Percentiles rank a stretch among this genome's conserved stretches.
These are phyloP conservation scores for Sitodiplosis mosellana DNA, from an alignment of 1,140 invertebrate species.

Conservation along the genomic window DNA sequence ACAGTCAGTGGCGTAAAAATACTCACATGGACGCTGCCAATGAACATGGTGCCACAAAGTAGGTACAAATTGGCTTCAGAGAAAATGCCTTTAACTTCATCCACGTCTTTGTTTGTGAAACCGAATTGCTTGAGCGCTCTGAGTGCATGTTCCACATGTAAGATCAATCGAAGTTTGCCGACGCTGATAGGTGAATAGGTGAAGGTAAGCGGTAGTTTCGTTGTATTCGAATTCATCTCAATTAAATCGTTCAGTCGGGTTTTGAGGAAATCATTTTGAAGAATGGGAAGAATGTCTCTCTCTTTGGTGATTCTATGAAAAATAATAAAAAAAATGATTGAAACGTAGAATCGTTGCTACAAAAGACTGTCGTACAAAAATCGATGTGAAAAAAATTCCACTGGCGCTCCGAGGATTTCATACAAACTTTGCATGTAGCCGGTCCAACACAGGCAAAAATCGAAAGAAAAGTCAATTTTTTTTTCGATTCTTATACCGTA, in stretches of 20 bases:
- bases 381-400: too few relatives aligned
- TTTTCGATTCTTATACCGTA: too few relatives aligned
- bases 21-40: constrained; percentile 86
- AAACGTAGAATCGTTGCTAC: too few relatives aligned
- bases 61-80: constrained; percentile 89
- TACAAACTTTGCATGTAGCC: not conserved
- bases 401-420: too few relatives aligned
- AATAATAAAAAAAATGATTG: too few relatives aligned
- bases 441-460: not conserved
- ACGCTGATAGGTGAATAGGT: constrained; percentile 43
- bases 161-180: constrained; percentile 51
- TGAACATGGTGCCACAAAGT: constrained; percentile 77
- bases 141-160: constrained; percentile 66
- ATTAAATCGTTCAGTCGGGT: constrained; percentile 55
- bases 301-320: constrained; percentile 38
- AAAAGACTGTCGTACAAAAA: too few relatives aligned
- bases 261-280: constrained; percentile 65
- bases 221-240: constrained; percentile 34
- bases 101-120: constrained; percentile 84
- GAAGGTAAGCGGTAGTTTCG: constrained; percentile 33
- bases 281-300: constrained; percentile 60
- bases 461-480: too few relatives aligned
- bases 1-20: too few relatives aligned
- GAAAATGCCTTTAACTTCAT: constrained; percentile 94
- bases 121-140: constrained; percentile 53